A percentile compares a stretch with the other conserved stretches of the same genome.
Evolutionary conservation across 2,888 invertebrate species (phyloP).

Genomic region (Diaprepes abbreviatus): DNA sequence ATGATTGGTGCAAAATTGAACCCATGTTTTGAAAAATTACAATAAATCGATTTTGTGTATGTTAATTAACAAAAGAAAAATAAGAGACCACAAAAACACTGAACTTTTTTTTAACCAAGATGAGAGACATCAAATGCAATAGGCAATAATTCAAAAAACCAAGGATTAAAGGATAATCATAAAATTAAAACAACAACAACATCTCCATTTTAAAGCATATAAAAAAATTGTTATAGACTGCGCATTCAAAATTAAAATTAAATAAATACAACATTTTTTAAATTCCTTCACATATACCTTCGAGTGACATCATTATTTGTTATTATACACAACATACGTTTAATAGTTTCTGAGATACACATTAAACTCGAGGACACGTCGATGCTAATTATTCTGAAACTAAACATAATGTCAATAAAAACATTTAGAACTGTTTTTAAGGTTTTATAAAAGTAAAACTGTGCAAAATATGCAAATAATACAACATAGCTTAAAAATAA

Average conservation of each 20-base stretch:
- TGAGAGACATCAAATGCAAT: no score
- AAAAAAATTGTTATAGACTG: slow-evolving; percentile 8
- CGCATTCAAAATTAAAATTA: slow-evolving; percentile 28
- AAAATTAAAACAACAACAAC: no score
- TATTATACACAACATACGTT: slow-evolving; percentile 36
- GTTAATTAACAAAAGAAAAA: no score
- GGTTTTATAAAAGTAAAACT: neutral
- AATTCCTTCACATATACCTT: slow-evolving; percentile 36
- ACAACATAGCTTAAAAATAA: neutral
- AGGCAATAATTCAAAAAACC: no score
- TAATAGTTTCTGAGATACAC: slow-evolving; percentile 23
- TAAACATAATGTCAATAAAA: neutral
- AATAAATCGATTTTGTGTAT: no score
- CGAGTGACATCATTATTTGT: slow-evolving; percentile 41
- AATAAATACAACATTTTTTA: slow-evolving; percentile 29
- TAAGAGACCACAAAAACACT: no score
- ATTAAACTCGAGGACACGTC: slow-evolving; percentile 21
- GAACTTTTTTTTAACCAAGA: no score
- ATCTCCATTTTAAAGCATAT: neutral
- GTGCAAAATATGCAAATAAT: neutral
- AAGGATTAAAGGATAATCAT: neutral
- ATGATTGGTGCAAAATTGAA: no score
- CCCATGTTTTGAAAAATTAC: no score
- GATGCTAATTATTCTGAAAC: slow-evolving; percentile 15
- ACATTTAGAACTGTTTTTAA: neutral